A percentile compares a stretch with the other conserved stretches of the same genome.
These are phyloP conservation scores for Rugalucina vietnamica DNA, from an alignment of 2,888 invertebrate species.

Conservation along the genomic window DNA sequence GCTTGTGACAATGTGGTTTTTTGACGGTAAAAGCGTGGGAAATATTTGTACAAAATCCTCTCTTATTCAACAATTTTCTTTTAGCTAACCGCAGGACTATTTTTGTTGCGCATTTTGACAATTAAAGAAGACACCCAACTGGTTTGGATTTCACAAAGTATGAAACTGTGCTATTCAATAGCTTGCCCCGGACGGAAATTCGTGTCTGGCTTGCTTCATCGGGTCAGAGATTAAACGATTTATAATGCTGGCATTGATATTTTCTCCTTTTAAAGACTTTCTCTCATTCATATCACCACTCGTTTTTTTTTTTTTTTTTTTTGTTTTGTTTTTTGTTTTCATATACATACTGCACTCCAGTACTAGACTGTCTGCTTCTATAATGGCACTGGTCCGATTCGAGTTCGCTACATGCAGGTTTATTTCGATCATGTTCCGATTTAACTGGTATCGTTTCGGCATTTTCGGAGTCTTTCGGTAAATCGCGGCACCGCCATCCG, in stretches of 20 bases:
- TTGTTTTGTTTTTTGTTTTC: neutral
- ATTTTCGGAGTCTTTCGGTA: too few relatives aligned
- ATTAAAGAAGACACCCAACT: neutral
- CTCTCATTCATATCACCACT: neutral
- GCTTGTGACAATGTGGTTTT: conserved; percentile 7
- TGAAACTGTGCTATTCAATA: too few relatives aligned
- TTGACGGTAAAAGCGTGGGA: conserved; percentile 9
- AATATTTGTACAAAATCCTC: conserved; percentile 2
- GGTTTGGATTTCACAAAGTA: neutral
- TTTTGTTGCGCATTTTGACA: conserved; percentile 13
- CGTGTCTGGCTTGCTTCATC: neutral
- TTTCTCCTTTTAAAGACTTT: neutral
- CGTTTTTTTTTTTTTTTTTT: neutral
- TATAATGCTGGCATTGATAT: neutral
- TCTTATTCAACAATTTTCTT: conserved; percentile 10
- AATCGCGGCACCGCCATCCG: too few relatives aligned
- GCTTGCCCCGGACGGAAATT: conserved; percentile 2
- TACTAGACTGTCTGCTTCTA: too few relatives aligned
- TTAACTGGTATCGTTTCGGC: too few relatives aligned
- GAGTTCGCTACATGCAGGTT: too few relatives aligned
- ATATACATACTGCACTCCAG: neutral
- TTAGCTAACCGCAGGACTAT: neutral
- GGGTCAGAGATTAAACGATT: neutral
- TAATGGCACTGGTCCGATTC: too few relatives aligned
- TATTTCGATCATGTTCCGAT: too few relatives aligned